phyloP scores from a whole-genome alignment of 2,797 vertebrate genomes.

The Psittacula echo region DNA sequence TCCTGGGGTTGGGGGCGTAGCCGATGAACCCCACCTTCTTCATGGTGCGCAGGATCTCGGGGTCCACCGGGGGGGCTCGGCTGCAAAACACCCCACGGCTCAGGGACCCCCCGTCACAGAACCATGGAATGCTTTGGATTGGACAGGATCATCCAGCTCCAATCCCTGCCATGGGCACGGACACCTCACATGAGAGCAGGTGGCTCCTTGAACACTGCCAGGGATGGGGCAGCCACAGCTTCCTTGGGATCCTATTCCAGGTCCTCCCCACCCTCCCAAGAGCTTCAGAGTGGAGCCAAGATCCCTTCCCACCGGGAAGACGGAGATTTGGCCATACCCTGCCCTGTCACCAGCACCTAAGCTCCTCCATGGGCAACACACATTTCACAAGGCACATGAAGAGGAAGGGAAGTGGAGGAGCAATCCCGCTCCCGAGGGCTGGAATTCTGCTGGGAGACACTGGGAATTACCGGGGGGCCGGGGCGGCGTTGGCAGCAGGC shows the following conservation, averaged over 20 bases:
- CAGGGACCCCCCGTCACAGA: neutral
- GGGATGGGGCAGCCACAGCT: neutral
- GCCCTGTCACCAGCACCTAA: too few relatives aligned
- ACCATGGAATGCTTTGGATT: neutral
- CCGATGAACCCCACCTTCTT: slow-evolving; percentile 99
- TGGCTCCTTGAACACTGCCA: neutral
- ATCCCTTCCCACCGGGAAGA: neutral
- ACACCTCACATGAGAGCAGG: neutral
- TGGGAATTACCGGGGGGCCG: slow-evolving; percentile 86
- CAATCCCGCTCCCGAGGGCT: neutral
- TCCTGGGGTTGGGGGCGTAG: slow-evolving; percentile 94
- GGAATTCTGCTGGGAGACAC: neutral
- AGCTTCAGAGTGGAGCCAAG: neutral
- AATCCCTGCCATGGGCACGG: too few relatives aligned
- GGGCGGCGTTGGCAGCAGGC: slow-evolving; percentile 83
- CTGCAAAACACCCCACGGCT: slow-evolving; percentile 68
- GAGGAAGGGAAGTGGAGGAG: neutral
- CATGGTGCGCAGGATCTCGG: slow-evolving; percentile 95
- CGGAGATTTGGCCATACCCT: rapidly evolving
- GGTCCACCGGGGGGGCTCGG: slow-evolving; percentile 91
- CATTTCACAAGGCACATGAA: rapidly evolving
- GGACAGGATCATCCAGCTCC: neutral
- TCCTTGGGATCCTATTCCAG: neutral
- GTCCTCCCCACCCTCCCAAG: neutral
- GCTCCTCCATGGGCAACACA: rapidly evolving